These are phyloP conservation scores for Eretmocerus hayati DNA, from an alignment of 2,888 invertebrate species.

Conservation along the genomic window DNA sequence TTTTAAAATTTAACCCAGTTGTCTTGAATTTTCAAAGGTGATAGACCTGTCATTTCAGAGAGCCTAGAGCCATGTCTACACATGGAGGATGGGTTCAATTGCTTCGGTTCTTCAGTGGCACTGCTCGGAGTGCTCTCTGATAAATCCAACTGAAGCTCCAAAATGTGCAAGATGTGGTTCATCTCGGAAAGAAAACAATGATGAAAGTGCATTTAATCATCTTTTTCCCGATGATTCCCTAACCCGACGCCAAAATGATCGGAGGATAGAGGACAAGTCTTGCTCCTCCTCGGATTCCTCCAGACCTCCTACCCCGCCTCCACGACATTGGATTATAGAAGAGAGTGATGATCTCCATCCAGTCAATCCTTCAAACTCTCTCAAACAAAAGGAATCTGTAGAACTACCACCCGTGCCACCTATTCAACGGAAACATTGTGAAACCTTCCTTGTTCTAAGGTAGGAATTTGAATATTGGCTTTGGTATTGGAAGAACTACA, in stretches of 20 bases:
- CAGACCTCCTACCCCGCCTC: slow-evolving; percentile 38
- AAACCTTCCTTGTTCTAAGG: slow-evolving; percentile 18
- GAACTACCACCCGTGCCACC: slow-evolving; percentile 10
- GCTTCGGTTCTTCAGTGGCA: slow-evolving; percentile 92
- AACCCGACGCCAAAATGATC: slow-evolving; percentile 14
- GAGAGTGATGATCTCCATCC: slow-evolving; percentile 4
- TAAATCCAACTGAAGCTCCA: slow-evolving; percentile 79
- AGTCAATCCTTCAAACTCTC: slow-evolving; percentile 6
- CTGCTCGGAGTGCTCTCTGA: slow-evolving; percentile 79
- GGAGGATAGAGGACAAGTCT: slow-evolving; percentile 31
- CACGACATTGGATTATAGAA: slow-evolving; percentile 26
- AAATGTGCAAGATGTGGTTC: slow-evolving; percentile 77
- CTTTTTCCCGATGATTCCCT: slow-evolving; percentile 18
- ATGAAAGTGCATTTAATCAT: slow-evolving; percentile 22
- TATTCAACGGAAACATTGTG: slow-evolving; percentile 16
- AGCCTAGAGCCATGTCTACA: slow-evolving; percentile 49
- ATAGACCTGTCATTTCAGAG: slow-evolving; percentile 7
- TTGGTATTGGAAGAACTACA: too few species aligned
- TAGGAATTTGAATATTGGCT: too few species aligned
- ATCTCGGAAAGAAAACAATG: slow-evolving; percentile 37
- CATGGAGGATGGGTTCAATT: slow-evolving; percentile 76
- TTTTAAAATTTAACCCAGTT: not conserved
- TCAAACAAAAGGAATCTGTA: not conserved
- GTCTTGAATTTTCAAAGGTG: not conserved
- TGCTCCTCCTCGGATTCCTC: slow-evolving; percentile 34